Percentiles rank a stretch among this genome's conserved stretches.
phyloP scores from a whole-genome alignment of 2,888 invertebrate genomes.

The Julus scandinavius region DNA sequence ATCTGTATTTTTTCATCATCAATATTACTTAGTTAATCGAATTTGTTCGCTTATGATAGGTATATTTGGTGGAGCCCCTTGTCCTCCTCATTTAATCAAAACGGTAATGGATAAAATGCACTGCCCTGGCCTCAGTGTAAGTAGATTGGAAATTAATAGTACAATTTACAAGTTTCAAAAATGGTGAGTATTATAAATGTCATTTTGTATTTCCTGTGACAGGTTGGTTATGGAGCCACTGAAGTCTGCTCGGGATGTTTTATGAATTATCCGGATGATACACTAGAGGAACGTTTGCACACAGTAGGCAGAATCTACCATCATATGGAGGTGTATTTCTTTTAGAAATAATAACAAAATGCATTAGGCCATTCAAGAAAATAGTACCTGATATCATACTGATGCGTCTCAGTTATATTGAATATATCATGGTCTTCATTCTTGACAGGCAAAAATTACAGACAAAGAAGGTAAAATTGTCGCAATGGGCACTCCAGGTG shows the following conservation, averaged over 20 bases:
- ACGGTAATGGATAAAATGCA: not conserved
- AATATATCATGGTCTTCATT: not conserved
- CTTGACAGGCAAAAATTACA: conserved; percentile 53
- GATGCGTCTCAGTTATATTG: not conserved
- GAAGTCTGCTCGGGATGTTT: not conserved
- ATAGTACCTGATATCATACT: too few relatives aligned
- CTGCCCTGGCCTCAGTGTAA: not conserved
- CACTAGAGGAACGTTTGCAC: not conserved
- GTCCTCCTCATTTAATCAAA: conserved; percentile 2
- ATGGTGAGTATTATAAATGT: too few relatives aligned
- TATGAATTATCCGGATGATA: not conserved
- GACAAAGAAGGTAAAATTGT: conserved; percentile 68
- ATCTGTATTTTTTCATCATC: too few relatives aligned
- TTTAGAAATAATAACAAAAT: not conserved
- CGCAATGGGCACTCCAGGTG: conserved; percentile 79
- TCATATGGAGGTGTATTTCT: not conserved
- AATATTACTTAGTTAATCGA: not conserved
- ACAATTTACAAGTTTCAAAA: too few relatives aligned
- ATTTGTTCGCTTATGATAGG: conserved; percentile 66
- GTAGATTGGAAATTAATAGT: too few relatives aligned
- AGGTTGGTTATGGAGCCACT: conserved; percentile 2
- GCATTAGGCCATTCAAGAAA: too few relatives aligned
- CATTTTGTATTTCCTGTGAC: too few relatives aligned
- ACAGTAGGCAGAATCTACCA: not conserved
- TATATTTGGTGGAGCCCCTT: conserved; percentile 64